A percentile compares a stretch with the other conserved stretches of the same genome.
Conservation (phyloP, 2,888 invertebrate species). For the Epinotia bilunana region DNA sequence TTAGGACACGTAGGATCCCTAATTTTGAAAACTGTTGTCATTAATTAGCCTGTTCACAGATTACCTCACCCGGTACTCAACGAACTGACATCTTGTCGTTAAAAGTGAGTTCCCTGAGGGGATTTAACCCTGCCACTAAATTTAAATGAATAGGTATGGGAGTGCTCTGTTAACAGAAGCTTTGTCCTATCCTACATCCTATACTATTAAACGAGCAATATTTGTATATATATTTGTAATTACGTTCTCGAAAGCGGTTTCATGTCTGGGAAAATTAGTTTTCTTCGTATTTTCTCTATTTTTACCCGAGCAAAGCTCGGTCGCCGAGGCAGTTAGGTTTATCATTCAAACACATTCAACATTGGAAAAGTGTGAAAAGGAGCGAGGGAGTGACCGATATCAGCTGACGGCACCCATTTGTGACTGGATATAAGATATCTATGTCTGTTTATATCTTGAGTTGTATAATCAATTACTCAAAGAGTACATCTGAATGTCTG, state of each 20-base stretch:
- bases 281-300: no score
- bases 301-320: no score
- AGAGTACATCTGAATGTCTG: no score
- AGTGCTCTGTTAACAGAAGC: neutral
- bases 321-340: neutral
- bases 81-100: no score
- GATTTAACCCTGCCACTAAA: neutral
- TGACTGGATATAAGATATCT: slow-evolving; percentile 2
- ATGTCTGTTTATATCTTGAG: no score
- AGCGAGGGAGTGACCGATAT: slow-evolving; percentile 30
- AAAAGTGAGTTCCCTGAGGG: neutral
- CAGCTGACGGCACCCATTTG: slow-evolving; percentile 20
- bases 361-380: neutral
- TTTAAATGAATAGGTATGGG: no score
- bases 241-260: no score
- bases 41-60: neutral
- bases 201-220: no score
- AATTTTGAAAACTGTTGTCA: neutral
- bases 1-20: neutral
- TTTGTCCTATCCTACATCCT: neutral
- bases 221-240: no score
- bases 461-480: no score
- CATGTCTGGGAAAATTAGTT: no score
- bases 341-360: neutral
- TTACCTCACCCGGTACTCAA: neutral